A percentile compares a stretch with the other conserved stretches of the same genome.
phyloP scores from a whole-genome alignment of 2,888 invertebrate species.

The Cataglyphis cursor region DNA sequence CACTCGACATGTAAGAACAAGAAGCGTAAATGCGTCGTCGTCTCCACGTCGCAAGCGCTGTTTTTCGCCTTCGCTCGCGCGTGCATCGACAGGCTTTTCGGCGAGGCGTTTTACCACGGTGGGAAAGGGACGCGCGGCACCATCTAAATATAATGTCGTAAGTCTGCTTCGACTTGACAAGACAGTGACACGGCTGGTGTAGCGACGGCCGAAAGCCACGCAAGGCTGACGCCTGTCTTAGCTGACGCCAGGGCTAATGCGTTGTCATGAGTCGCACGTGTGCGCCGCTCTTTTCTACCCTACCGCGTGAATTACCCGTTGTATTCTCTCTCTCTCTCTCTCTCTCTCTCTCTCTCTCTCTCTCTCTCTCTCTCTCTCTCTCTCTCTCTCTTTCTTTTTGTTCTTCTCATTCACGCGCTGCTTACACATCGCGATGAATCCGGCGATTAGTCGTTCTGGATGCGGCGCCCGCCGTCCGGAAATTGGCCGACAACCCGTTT shows the following conservation, averaged over 20 bases:
- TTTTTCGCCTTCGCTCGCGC: slow-evolving; percentile 19
- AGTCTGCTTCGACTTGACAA: slow-evolving; percentile 70
- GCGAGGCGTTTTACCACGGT: slow-evolving; percentile 69
- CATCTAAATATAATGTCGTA: slow-evolving; percentile 81
- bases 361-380: neutral
- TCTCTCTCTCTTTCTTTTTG: neutral
- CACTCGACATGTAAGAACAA: neutral
- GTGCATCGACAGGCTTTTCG: slow-evolving; percentile 76
- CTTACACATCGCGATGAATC: slow-evolving; percentile 48
- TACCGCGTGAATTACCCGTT: slow-evolving; percentile 15
- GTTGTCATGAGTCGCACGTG: slow-evolving; percentile 79
- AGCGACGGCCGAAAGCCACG: slow-evolving; percentile 65
- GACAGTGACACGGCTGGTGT: slow-evolving; percentile 75
- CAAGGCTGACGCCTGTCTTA: slow-evolving; percentile 74
- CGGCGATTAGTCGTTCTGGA: slow-evolving; percentile 36
- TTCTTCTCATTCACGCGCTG: neutral
- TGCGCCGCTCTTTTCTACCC: slow-evolving; percentile 56
- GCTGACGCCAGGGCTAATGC: slow-evolving; percentile 77
- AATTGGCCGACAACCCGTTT: slow-evolving; percentile 46
- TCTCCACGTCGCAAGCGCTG: slow-evolving; percentile 20
- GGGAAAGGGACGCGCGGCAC: slow-evolving; percentile 43
- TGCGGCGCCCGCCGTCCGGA: slow-evolving; percentile 39
- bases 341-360: neutral
- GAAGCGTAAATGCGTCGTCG: slow-evolving; percentile 39
- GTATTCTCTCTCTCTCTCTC: neutral